Conservation (phyloP, 2,113 vertebrate genomes). For the Gallinago media region DNA sequence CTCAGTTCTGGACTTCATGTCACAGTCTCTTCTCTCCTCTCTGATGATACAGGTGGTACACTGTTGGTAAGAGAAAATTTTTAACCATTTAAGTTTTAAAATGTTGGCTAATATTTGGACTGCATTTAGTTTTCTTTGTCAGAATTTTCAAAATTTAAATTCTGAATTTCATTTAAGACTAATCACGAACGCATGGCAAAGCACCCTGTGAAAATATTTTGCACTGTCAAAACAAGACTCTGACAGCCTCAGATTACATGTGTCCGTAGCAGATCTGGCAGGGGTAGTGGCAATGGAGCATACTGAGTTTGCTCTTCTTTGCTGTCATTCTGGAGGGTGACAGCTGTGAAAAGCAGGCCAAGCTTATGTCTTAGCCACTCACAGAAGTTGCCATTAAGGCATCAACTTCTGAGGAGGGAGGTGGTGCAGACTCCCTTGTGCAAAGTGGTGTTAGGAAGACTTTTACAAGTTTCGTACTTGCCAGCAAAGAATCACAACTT, state of each 20-base stretch:
- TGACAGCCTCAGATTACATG: neutral
- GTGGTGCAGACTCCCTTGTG: neutral
- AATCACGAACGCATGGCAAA: neutral
- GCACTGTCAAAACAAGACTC: neutral
- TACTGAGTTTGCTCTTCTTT: neutral
- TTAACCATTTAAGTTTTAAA: neutral
- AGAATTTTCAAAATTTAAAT: neutral
- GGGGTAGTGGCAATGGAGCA: accelerated
- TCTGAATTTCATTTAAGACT: neutral
- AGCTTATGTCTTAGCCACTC: neutral
- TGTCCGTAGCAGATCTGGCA: neutral
- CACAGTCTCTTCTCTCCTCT: neutral
- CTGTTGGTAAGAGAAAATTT: neutral
- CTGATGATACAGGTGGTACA: neutral
- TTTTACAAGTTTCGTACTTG: neutral
- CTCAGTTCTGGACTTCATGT: neutral
- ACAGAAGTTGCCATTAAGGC: neutral
- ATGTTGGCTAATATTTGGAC: neutral
- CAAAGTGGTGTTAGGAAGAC: neutral
- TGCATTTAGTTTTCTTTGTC: neutral
- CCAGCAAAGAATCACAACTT: neutral
- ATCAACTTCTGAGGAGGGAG: neutral
- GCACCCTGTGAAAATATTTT: neutral
- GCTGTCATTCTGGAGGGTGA: neutral
- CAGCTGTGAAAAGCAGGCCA: neutral